These are phyloP conservation scores for Clarias laeviceps DNA, from an alignment of 2,797 vertebrate species.

Conservation along the genomic window DNA sequence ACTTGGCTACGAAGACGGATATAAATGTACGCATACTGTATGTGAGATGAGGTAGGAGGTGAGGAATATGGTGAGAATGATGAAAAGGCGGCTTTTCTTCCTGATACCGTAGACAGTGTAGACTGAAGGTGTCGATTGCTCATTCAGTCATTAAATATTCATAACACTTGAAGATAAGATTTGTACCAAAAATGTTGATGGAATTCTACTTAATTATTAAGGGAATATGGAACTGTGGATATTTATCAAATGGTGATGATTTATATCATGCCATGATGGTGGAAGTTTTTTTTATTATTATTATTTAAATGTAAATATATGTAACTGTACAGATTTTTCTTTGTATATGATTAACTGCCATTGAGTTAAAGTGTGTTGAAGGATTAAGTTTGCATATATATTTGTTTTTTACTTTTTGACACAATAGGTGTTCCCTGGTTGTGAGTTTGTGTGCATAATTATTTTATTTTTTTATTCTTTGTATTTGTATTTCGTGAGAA, in stretches of 20 bases:
- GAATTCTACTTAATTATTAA: slow-evolving; percentile 30
- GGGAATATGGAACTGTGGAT: slow-evolving; percentile 20
- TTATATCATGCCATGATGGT: slow-evolving; percentile 1
- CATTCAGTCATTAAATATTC: slow-evolving; percentile 47
- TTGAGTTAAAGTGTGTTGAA: neutral
- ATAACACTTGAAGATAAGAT: slow-evolving; percentile 40
- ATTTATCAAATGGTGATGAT: slow-evolving; percentile 16
- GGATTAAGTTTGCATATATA: neutral
- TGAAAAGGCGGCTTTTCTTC: slow-evolving; percentile 50
- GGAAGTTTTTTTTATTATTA: neutral
- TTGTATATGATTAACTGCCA: neutral
- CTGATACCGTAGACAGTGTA: slow-evolving; percentile 54
- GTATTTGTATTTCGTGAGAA: neutral
- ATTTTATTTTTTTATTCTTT: neutral
- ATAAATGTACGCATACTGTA: slow-evolving; percentile 61
- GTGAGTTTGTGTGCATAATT: neutral
- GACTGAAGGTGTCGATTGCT: slow-evolving; percentile 48
- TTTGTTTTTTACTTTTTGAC: neutral
- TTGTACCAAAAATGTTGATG: slow-evolving; percentile 42
- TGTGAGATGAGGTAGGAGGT: slow-evolving; percentile 61
- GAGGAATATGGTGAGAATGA: slow-evolving; percentile 60
- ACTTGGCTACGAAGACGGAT: slow-evolving; percentile 52
- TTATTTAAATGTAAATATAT: neutral
- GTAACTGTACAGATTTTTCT: neutral
- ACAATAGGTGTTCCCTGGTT: neutral